Base-by-base conservation (phyloP, 2,797 vertebrate species). In the Sebastes oblongus region DNA sequence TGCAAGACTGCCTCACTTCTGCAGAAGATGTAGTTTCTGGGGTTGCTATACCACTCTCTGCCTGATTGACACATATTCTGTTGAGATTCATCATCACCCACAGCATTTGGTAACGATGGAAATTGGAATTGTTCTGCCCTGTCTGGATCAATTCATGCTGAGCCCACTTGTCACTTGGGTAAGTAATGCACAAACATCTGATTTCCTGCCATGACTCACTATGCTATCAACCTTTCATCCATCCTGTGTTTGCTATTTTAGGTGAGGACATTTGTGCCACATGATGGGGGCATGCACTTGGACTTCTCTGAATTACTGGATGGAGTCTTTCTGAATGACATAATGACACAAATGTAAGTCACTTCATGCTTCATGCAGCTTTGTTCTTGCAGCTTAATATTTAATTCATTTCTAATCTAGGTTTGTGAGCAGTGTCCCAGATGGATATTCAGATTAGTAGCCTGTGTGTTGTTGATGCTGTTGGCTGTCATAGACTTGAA, bases 141-240 rank as follows among this genome's bases (percentile, higher is more conserved):
- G 95, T 39, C 78, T 98, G 95, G 96, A 98, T 88, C 95, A 97
- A 87, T 97, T 99, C 88, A 97, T 98, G 96, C 94, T 94, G 75
- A 98, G 96, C 75, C 97, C 98, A 52, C 96, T 99, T 86, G 97
- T 98, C 94, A 97, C 96, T 89, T 99, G 98, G 98, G 98, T 98
- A 94, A 94, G 96, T 87, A 27, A 75, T 56, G 61, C 56, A 72
- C 9, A 8, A 16, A 5, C 8, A 12, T 46, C 42, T 16, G 5
- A 4, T 72, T 54, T 14, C 22, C 56, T 71, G 39, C 20, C 27
- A 60, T 24, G 52, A 12, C 54, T 39, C 36, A 34, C 9, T 42
- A 8, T 73, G 46, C 20, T 4, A 13, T 66, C 46, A 14, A 2
- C 66, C 39, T 46, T 42, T 81, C 46, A 36, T 34, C 34, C 58